These are phyloP conservation scores for Benitochromis conjunctus DNA, from an alignment of 2,113 vertebrate species.

Conservation along the genomic window DNA sequence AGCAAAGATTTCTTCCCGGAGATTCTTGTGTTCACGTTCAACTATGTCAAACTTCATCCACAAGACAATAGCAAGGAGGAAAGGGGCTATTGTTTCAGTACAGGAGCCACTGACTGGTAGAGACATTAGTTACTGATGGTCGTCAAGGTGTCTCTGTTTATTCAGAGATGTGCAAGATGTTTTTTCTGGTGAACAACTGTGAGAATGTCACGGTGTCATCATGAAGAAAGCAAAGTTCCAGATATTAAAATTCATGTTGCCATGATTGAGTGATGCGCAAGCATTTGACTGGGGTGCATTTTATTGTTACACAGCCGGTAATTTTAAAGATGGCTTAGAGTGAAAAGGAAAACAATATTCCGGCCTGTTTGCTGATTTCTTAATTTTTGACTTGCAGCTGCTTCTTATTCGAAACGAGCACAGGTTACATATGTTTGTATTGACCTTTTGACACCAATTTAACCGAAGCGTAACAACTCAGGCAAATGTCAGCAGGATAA, in stretches of 20 bases:
- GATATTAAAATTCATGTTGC: not conserved
- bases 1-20: slow-evolving; percentile 65
- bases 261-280: not conserved
- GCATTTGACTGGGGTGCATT: not conserved
- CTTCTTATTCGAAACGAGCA: not conserved
- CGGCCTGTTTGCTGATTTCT: not conserved
- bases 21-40: slow-evolving; percentile 41
- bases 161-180: not conserved
- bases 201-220: not conserved
- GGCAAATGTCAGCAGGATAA: not conserved
- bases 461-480: not conserved
- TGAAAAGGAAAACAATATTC: not conserved
- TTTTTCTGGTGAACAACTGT: not conserved
- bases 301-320: not conserved
- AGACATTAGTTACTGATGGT: slow-evolving; percentile 45
- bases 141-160: not conserved
- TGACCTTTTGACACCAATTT: slow-evolving; percentile 9
- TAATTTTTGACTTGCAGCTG: not conserved
- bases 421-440: not conserved
- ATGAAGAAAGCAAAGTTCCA: not conserved
- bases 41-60: slow-evolving; percentile 27
- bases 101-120: slow-evolving; percentile 33
- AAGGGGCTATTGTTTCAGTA: slow-evolving; percentile 48
- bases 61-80: slow-evolving; percentile 58
- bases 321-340: not conserved